phyloP scores from a whole-genome alignment of 2,888 invertebrate genomes.

The Gerris lacustris region DNA sequence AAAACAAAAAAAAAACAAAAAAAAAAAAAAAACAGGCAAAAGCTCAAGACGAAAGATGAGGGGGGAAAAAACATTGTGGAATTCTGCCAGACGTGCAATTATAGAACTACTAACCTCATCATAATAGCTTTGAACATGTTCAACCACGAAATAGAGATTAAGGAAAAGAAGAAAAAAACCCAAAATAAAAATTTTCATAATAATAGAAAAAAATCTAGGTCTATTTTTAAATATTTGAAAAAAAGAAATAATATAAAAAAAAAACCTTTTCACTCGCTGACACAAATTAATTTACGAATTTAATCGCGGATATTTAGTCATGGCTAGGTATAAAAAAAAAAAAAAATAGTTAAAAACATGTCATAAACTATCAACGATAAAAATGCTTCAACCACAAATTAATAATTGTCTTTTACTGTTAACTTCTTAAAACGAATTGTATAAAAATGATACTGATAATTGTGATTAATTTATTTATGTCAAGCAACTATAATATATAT shows the following conservation, averaged over 20 bases:
- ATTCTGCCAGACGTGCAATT: background rate
- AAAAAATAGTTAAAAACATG: no score
- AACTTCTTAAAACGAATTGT: no score
- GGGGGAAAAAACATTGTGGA: background rate
- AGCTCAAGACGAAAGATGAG: background rate
- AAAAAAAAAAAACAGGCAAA: no score
- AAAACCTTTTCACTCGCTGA: background rate
- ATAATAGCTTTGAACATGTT: conserved; percentile 3
- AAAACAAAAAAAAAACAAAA: no score
- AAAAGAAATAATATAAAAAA: background rate
- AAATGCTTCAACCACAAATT: no score
- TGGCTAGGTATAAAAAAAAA: background rate
- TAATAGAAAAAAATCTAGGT: background rate
- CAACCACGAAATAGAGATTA: background rate
- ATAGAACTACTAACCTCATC: background rate
- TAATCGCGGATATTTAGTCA: background rate
- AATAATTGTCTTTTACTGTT: no score
- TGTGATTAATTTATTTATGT: no score
- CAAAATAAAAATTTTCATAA: background rate
- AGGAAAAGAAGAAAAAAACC: background rate
- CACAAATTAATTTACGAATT: background rate
- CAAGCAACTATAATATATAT: no score
- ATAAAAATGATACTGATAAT: no score
- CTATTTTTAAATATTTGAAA: background rate
- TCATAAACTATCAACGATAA: no score